Evolutionary conservation across 37 sponge, comb jelly and placozoan species (phyloP).

Genomic region (Chondrilla cf. caribensis): DNA sequence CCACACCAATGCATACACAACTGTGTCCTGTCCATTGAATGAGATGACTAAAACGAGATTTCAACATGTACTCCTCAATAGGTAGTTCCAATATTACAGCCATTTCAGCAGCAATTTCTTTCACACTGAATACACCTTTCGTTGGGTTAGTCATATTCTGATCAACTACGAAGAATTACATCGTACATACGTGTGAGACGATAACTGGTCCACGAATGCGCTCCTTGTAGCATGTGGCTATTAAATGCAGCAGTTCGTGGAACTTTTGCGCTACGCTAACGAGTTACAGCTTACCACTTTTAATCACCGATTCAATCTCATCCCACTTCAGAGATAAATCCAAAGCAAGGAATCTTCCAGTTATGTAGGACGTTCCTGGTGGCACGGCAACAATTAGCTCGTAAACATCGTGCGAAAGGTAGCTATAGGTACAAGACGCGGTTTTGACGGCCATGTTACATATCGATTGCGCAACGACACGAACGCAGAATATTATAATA

Average conservation of each 20-base stretch:
- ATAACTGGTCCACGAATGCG: no score
- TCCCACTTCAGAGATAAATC: not conserved
- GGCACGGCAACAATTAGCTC: not conserved
- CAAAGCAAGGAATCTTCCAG: not conserved
- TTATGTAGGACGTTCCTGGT: not conserved
- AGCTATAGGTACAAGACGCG: no score
- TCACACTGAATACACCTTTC: not conserved
- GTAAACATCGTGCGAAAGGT: conserved; percentile 23
- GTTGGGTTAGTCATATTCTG: no score
- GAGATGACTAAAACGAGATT: not conserved
- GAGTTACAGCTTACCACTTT: not conserved
- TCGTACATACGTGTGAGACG: no score
- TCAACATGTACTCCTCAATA: not conserved
- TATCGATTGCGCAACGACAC: no score
- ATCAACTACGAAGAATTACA: no score
- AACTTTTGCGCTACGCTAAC: no score
- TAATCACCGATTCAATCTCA: not conserved
- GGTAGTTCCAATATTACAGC: not conserved
- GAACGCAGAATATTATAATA: no score
- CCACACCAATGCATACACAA: no score
- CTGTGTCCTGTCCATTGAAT: conserved; percentile 4
- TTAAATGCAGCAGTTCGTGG: no score
- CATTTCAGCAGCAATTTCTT: not conserved
- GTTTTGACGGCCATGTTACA: no score
- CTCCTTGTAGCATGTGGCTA: not conserved